Conservation (phyloP, 1,140 invertebrate species). For the Galendromus occidentalis region DNA sequence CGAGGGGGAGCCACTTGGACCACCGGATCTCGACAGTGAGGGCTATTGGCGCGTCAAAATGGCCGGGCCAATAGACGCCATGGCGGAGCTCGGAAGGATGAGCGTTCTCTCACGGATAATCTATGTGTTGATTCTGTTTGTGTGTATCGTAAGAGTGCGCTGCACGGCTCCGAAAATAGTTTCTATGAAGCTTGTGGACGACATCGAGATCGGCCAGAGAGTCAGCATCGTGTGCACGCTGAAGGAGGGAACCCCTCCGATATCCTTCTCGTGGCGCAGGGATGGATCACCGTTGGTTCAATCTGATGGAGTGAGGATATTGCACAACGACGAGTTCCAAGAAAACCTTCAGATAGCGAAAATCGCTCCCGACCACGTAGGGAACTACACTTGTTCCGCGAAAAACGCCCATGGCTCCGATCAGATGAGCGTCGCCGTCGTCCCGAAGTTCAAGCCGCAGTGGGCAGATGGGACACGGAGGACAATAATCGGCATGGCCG, state of each 20-base stretch:
- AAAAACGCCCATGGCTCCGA: conserved; percentile 42
- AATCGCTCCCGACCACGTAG: conserved; percentile 35
- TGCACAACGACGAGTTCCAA: conserved; percentile 13
- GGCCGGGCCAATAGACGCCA: too few relatives aligned
- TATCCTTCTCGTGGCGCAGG: conserved; percentile 14
- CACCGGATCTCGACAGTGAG: not conserved
- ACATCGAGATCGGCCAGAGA: not conserved
- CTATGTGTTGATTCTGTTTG: too few relatives aligned
- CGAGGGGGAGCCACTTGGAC: not conserved
- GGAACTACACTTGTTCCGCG: conserved; percentile 51
- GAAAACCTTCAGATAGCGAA: conserved; percentile 25
- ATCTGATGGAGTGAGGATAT: conserved; percentile 23
- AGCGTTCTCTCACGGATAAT: too few relatives aligned
- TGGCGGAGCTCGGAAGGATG: too few relatives aligned
- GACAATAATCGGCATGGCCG: not conserved
- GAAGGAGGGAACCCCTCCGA: conserved; percentile 72
- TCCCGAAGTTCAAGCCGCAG: not conserved
- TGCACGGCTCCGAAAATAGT: not conserved
- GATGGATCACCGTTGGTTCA: conserved; percentile 36
- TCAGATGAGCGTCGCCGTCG: conserved; percentile 20
- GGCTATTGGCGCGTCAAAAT: too few relatives aligned
- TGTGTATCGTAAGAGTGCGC: too few relatives aligned
- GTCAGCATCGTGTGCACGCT: conserved; percentile 45
- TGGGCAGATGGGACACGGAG: not conserved
- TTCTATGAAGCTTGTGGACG: not conserved